These are phyloP conservation scores for Olivierus martensii DNA, from an alignment of 1,140 invertebrate species.

Conservation along the genomic window DNA sequence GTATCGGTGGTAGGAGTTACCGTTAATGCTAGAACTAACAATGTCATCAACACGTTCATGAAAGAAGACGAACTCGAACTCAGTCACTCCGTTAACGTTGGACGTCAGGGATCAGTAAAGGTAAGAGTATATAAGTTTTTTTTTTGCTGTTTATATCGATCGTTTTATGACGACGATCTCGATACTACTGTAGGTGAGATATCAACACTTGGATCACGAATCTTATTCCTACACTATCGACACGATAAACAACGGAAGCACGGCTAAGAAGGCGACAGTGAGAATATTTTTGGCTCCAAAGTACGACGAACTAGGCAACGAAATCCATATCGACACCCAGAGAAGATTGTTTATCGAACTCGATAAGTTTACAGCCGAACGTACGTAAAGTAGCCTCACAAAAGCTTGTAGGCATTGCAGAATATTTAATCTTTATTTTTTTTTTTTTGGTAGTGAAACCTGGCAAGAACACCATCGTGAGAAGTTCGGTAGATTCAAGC, in stretches of 20 bases:
- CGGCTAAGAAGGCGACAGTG: constrained; percentile 46
- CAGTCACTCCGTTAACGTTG: constrained; percentile 37
- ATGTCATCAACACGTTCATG: constrained; percentile 51
- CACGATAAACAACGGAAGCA: constrained; percentile 28
- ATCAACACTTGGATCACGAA: constrained; percentile 44
- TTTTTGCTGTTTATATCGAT: too few species aligned
- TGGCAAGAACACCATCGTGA: constrained; percentile 45
- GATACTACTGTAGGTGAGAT: constrained; percentile 10
- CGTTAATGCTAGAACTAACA: constrained; percentile 4
- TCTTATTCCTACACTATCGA: constrained; percentile 45
- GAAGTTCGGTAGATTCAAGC: constrained; percentile 46
- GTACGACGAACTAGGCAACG: constrained; percentile 48
- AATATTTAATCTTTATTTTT: too few species aligned
- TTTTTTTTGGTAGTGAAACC: constrained; percentile 36
- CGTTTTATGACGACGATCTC: too few species aligned
- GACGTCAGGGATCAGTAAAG: constrained; percentile 5
- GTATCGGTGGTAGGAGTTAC: constrained; percentile 12
- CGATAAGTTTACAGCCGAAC: constrained; percentile 42
- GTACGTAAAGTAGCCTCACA: constrained; percentile 7
- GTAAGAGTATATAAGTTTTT: too few species aligned
- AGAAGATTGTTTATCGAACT: constrained; percentile 48
- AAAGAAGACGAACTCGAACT: constrained; percentile 51
- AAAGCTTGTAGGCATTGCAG: too few species aligned
- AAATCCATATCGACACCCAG: constrained; percentile 47
- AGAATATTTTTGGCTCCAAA: constrained; percentile 59